A percentile compares a stretch with the other conserved stretches of the same genome.
These are phyloP conservation scores for Pristiophorus japonicus DNA, from an alignment of 2,113 vertebrate genomes.

Conservation along the genomic window DNA sequence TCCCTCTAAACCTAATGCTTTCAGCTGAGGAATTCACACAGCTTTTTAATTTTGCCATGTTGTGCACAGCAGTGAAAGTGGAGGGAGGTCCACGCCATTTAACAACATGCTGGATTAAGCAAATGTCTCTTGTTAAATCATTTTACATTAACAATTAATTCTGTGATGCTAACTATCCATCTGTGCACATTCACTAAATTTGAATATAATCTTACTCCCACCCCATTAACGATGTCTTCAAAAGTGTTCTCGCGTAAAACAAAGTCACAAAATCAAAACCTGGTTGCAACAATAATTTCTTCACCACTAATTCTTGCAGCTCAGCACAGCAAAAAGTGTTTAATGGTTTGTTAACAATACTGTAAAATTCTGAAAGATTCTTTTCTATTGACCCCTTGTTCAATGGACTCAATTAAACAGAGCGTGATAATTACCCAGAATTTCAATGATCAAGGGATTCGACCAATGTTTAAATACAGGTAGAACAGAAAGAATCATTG, in stretches of 20 bases:
- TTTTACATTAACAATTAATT: slow-evolving; percentile 9
- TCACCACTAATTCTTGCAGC: not conserved
- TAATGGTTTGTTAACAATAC: not conserved
- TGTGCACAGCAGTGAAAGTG: not conserved
- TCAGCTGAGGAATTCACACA: slow-evolving; percentile 28
- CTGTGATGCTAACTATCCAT: not conserved
- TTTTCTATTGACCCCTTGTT: not conserved
- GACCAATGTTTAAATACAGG: not conserved
- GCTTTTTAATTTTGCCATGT: slow-evolving; percentile 33
- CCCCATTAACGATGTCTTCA: not conserved
- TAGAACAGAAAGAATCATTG: not conserved
- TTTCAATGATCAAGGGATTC: not conserved
- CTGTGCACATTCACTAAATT: not conserved
- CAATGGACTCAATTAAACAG: not conserved
- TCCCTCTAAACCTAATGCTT: not conserved
- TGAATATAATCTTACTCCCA: not conserved
- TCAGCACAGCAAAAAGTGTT: not conserved
- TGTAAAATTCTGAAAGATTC: not conserved
- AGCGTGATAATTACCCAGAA: not conserved
- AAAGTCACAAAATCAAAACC: not conserved
- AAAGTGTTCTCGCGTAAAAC: not conserved
- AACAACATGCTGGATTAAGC: slow-evolving; percentile 1
- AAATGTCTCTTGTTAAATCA: no score
- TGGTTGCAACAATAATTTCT: not conserved
- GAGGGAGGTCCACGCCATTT: not conserved